phyloP scores from a whole-genome alignment of 2,888 invertebrate genomes.

The Spicauda simplicius region DNA sequence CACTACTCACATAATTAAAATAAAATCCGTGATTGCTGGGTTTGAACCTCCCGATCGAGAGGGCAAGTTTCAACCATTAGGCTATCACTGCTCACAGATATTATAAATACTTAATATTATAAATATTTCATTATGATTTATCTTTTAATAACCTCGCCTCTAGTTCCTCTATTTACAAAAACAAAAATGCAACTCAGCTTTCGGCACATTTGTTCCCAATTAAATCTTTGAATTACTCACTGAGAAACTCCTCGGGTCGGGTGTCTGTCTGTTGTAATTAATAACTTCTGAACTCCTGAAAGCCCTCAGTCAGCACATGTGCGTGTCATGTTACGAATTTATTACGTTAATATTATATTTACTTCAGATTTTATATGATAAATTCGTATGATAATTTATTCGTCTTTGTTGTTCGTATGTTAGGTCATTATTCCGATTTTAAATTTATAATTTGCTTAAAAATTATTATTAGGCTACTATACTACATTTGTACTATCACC shows the following conservation, averaged over 20 bases:
- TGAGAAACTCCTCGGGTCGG: slow-evolving; percentile 63
- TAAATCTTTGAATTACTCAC: slow-evolving; percentile 74
- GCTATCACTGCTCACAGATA: too few species aligned
- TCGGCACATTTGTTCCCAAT: slow-evolving; percentile 78
- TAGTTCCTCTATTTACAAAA: slow-evolving; percentile 41
- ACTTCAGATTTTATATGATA: slow-evolving; percentile 37
- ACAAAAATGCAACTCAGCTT: slow-evolving; percentile 45
- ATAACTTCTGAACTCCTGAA: slow-evolving; percentile 61
- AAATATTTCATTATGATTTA: too few species aligned
- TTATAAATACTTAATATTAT: too few species aligned
- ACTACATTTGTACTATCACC: too few species aligned
- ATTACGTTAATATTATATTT: slow-evolving; percentile 60
- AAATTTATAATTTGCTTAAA: too few species aligned
- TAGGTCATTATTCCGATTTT: too few species aligned
- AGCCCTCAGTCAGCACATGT: slow-evolving; percentile 68
- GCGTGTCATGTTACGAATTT: slow-evolving; percentile 66
- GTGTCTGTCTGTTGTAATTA: slow-evolving; percentile 71
- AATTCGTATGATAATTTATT: slow-evolving; percentile 18
- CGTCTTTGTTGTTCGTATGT: too few species aligned
- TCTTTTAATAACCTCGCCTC: not conserved
- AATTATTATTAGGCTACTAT: too few species aligned
- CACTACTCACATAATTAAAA: too few species aligned
- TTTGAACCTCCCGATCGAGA: too few species aligned
- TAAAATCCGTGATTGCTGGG: too few species aligned
- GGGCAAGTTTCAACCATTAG: too few species aligned